These are phyloP conservation scores for Protobothrops flavoviridis DNA, from an alignment of 2,113 vertebrate genomes.

Conservation along the genomic window DNA sequence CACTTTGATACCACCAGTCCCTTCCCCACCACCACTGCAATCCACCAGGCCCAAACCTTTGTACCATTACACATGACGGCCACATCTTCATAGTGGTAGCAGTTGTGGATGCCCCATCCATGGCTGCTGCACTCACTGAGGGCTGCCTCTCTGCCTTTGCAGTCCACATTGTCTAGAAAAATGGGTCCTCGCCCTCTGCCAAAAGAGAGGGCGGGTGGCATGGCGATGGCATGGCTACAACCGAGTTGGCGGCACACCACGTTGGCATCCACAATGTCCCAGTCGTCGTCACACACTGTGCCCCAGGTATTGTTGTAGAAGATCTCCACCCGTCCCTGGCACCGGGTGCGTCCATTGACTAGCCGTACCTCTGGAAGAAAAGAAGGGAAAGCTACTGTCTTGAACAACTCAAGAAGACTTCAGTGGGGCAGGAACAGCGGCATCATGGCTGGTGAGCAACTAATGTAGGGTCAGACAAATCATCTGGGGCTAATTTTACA, in stretches of 20 bases:
- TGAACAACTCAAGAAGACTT: background rate
- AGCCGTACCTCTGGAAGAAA: constrained; percentile 78
- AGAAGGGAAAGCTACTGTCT: no score
- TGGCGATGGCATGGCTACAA: constrained; percentile 79
- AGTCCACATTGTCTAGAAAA: constrained; percentile 93
- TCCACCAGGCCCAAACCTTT: background rate
- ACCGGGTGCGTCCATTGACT: constrained; percentile 80
- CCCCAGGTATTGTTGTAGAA: constrained; percentile 84
- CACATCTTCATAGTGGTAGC: constrained; percentile 97
- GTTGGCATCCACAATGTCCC: constrained; percentile 93
- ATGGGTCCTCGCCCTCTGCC: constrained; percentile 86
- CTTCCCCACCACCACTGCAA: background rate
- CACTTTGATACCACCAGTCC: background rate
- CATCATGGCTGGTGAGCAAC: background rate
- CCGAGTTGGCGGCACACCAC: constrained; percentile 90
- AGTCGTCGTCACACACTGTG: constrained; percentile 94
- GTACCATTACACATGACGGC: constrained; percentile 87
- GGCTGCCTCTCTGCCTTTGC: constrained; percentile 80
- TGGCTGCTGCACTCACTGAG: constrained; percentile 86
- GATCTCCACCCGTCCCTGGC: constrained; percentile 91
- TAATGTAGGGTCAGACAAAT: background rate
- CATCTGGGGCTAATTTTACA: background rate
- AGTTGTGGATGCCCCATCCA: constrained; percentile 95
- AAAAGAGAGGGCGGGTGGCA: constrained; percentile 79
- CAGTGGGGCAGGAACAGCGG: background rate